Conservation (phyloP, 2,888 invertebrate genomes). For the Macaria notata region DNA sequence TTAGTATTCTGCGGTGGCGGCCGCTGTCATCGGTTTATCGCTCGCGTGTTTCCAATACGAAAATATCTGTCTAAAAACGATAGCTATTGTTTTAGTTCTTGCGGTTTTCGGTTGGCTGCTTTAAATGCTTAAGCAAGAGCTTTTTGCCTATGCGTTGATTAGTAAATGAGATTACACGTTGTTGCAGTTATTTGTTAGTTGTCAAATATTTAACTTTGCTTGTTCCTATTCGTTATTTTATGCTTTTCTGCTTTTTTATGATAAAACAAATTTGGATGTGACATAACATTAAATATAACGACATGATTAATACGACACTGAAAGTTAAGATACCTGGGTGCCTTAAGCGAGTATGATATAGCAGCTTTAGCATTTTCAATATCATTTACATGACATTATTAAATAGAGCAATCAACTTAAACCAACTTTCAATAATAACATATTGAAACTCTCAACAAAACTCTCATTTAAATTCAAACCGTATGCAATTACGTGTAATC, state of each 20-base stretch:
- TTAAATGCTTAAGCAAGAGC: conserved; percentile 21
- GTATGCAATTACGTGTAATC: conserved; percentile 34
- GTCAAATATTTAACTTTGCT: too few species aligned
- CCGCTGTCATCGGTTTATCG: conserved; percentile 59
- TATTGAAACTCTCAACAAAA: conserved; percentile 13
- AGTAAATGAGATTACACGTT: neutral
- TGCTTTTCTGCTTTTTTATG: too few species aligned
- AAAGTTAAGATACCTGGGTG: too few species aligned
- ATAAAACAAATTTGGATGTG: too few species aligned
- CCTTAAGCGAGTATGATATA: too few species aligned
- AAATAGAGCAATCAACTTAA: conserved; percentile 14
- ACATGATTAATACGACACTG: too few species aligned
- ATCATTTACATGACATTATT: neutral
- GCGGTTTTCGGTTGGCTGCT: conserved; percentile 34
- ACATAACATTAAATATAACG: too few species aligned
- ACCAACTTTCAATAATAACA: neutral
- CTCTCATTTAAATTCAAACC: conserved; percentile 19
- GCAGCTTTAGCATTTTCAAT: too few species aligned
- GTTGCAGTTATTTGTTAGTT: too few species aligned
- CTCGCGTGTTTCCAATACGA: conserved; percentile 54
- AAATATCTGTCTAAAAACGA: conserved; percentile 43
- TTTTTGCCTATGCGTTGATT: neutral
- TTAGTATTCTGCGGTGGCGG: conserved; percentile 65
- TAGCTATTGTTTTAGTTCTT: conserved; percentile 48
- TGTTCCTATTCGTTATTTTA: too few species aligned